Evolutionary conservation across 2,113 vertebrate species (phyloP), one percentile per base, ranked within the genome.

Genomic region (Alethe diademata): DNA sequence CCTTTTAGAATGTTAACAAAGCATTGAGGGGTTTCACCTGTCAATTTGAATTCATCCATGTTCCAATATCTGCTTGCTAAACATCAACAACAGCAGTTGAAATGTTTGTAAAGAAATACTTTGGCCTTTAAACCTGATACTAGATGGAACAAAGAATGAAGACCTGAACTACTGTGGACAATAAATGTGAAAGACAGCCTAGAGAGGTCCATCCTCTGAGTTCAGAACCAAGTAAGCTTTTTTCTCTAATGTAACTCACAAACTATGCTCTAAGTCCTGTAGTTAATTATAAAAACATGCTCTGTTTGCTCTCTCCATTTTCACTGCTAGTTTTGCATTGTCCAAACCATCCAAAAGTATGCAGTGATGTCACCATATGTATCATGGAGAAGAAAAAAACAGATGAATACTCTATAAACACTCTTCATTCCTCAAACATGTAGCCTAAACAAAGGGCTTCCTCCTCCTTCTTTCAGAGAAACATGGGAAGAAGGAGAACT

Each of bases 391-490:
- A 90, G 95, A 91, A 94, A 96, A 97, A 97, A 94, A 36, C 97
- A 98, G 96, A 98, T 93, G 95, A 98, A 83, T 69, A 80, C 72
- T 97, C 83, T 95, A 86, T 98, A 98, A 98, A 98, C 97, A 98
- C 70, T 92, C 96, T 96, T 97, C 17, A 3, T 81, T 94, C 79
- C 94, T 96, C 83, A 94, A 97, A 96, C 86, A 78, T 25, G 38
- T 92, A 98, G 96, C 96, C 98, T 98, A 98, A 98, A 98, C 98
- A 98, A 97, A 97, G 66, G 47, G 93, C 86, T 98, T 98, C 97
- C 97, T 97, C 70, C 87, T 80, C 69, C 78, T 93, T 57, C 69
- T 88, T 71, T 90, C 45, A 93, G 86, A 93, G 93, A 86, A 96
- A 96, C 93, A 96, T 42, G 87, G 92, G 76, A 96, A 97, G 83